phyloP scores from a whole-genome alignment of 2,113 vertebrate species.

The Pseudorhombus dupliciocellatus region DNA sequence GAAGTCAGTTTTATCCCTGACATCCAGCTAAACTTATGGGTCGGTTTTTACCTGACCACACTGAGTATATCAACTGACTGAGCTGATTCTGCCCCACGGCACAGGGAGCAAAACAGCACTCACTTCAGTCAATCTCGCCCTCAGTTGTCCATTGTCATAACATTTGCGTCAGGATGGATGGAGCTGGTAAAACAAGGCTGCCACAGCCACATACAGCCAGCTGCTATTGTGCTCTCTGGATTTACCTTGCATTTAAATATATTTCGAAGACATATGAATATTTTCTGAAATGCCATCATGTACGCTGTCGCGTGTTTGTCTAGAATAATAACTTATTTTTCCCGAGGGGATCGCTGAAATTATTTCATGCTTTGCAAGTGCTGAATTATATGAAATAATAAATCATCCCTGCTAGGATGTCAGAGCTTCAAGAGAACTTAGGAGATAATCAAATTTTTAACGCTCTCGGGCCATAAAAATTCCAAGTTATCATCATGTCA shows the following conservation, averaged over 20 bases:
- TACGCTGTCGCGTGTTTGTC: slow-evolving; percentile 9
- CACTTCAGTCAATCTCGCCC: slow-evolving; percentile 3
- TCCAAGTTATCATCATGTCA: slow-evolving; percentile 29
- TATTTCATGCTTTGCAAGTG: slow-evolving; percentile 23
- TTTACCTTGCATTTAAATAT: slow-evolving; percentile 10
- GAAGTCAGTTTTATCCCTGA: slow-evolving; percentile 5
- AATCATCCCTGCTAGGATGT: slow-evolving; percentile 20
- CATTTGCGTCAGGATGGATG: background rate
- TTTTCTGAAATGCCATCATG: slow-evolving; percentile 13
- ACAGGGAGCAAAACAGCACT: slow-evolving; percentile 7
- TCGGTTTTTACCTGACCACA: background rate
- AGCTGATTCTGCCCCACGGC: slow-evolving; percentile 1
- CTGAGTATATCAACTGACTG: slow-evolving; percentile 1
- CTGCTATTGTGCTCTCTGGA: background rate
- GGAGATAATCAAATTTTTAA: slow-evolving; percentile 25
- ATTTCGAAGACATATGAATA: background rate
- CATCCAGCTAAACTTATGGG: background rate
- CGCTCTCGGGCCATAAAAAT: slow-evolving; percentile 6
- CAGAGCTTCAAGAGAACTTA: slow-evolving; percentile 23
- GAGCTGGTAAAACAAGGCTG: slow-evolving; percentile 1
- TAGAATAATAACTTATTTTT: slow-evolving; percentile 12
- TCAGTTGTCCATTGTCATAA: background rate
- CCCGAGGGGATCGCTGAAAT: slow-evolving; percentile 1
- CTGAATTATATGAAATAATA: slow-evolving; percentile 31
- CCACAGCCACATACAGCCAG: background rate